Conservation (phyloP, 1,140 invertebrate genomes). For the Leptinotarsa texana region DNA sequence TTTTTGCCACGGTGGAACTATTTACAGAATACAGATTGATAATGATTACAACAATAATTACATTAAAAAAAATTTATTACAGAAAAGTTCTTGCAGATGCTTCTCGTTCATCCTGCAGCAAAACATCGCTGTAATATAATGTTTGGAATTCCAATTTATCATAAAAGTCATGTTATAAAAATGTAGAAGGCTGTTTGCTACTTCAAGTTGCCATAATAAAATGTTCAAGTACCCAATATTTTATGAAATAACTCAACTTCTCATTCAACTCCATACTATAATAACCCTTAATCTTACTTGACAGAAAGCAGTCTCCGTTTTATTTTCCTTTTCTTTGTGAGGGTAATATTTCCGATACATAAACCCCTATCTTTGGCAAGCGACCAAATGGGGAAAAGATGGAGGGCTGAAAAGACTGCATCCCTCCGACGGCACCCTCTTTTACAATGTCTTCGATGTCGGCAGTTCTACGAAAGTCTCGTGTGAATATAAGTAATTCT, state of each 20-base stretch:
- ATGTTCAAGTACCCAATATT: conserved; percentile 1
- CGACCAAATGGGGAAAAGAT: conserved; percentile 15
- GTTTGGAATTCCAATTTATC: not conserved
- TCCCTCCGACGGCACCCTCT: not conserved
- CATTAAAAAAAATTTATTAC: too few relatives aligned
- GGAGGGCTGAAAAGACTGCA: not conserved
- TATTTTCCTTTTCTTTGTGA: conserved; percentile 10
- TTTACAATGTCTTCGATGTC: not conserved
- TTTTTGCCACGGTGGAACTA: too few relatives aligned
- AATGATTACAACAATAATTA: too few relatives aligned
- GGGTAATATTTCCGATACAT: not conserved
- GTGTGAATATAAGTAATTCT: not conserved
- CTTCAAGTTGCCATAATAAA: conserved; percentile 2
- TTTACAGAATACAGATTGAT: too few relatives aligned
- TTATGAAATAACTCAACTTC: not conserved
- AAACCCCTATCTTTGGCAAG: not conserved
- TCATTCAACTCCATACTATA: not conserved
- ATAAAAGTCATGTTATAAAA: not conserved
- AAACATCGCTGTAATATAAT: too few relatives aligned
- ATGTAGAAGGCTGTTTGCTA: not conserved
- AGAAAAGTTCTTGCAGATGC: too few relatives aligned
- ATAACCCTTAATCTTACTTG: not conserved
- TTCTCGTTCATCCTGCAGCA: too few relatives aligned
- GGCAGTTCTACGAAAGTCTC: not conserved
- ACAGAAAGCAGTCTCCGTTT: not conserved